Base-by-base conservation (phyloP, 2,888 invertebrate species). In the Pseudeuparius sepicola region DNA sequence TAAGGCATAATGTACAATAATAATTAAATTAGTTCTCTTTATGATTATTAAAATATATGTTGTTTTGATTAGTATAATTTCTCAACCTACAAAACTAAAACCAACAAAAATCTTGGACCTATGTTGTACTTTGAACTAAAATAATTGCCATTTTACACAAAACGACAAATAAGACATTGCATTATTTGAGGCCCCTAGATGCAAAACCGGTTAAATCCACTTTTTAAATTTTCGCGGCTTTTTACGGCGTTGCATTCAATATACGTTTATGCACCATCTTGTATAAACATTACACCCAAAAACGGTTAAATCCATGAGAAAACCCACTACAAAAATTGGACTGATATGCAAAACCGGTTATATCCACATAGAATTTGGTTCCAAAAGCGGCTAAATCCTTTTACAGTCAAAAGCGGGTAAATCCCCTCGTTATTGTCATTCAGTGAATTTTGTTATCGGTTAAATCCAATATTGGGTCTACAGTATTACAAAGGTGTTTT, bases 151-250 rank as follows among this genome's bases (percentile, higher is more conserved):
- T n/a, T n/a, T n/a, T n/a, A n/a, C n/a, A n/a, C n/a, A n/a, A n/a
- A n/a, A n/a, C n/a, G n/a, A n/a, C n/a, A n/a, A n/a, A n/a, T n/a
- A n/a, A n/a, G n/a, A n/a, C n/a, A n/a, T n/a, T n/a, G n/a, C n/a
- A n/a, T n/a, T n/a, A n/a, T n/a, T n/a, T n/a, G n/a, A n/a, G n/a
- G n/a, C n/a, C n/a, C n/a, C n/a, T n/a, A n/a, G n/a, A n/a, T n/a
- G n/a, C n/a, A n/a, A n/a, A n/a, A n/a, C n/a, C n/a, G n/a, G n/a
- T 20, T 20, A 20, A 20, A 20, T n/a, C n/a, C 20, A 20, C 20
- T 20, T 20, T 20, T 20, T 20, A n/a, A 20, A 20, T 20, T 20
- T 20, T 20, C 20, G 20, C 20, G 20, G 20, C 20, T 20, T 20
- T 20, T 7, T 20, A 20, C 20, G 20, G 6, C 20, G 20, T 20